These are phyloP conservation scores for Channa maculata DNA, from an alignment of 2,113 vertebrate genomes.

Conservation along the genomic window DNA sequence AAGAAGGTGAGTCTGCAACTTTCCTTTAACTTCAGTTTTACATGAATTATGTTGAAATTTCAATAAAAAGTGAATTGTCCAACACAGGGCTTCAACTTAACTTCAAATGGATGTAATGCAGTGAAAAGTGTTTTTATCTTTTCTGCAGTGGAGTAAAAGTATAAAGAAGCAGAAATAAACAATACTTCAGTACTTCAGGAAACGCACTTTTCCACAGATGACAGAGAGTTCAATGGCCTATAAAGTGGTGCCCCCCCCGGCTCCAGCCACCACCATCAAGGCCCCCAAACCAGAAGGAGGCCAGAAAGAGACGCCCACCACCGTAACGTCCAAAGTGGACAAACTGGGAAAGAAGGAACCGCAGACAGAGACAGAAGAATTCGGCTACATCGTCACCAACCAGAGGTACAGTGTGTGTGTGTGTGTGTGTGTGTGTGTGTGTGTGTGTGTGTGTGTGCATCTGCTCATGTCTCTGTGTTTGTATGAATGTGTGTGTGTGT, in stretches of 20 bases:
- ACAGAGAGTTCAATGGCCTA: slow-evolving; percentile 75
- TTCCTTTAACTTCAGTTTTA: too few relatives aligned
- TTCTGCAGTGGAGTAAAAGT: too few relatives aligned
- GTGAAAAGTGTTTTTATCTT: too few relatives aligned
- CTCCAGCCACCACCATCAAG: slow-evolving; percentile 18
- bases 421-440: too few relatives aligned
- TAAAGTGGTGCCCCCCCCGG: slow-evolving; percentile 24
- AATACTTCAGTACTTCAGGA: too few relatives aligned
- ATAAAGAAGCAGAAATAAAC: too few relatives aligned
- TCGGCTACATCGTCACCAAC: slow-evolving; percentile 91
- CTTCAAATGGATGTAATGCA: too few relatives aligned
- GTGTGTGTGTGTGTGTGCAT: background rate
- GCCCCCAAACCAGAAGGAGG: background rate
- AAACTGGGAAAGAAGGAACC: slow-evolving; percentile 31
- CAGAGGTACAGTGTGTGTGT: slow-evolving; percentile 82
- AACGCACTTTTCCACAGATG: slow-evolving; percentile 47
- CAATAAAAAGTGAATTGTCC: too few relatives aligned
- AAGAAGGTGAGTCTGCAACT: slow-evolving; percentile 66
- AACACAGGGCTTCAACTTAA: too few relatives aligned
- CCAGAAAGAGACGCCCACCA: slow-evolving; percentile 22
- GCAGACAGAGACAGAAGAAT: slow-evolving; percentile 75
- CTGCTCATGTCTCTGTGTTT: background rate
- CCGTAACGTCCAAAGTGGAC: slow-evolving; percentile 3
- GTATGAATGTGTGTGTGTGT: slow-evolving; percentile 37
- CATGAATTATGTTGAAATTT: too few relatives aligned